Conservation (phyloP, 2,888 invertebrate species). For the Eupelmus urozonus region DNA sequence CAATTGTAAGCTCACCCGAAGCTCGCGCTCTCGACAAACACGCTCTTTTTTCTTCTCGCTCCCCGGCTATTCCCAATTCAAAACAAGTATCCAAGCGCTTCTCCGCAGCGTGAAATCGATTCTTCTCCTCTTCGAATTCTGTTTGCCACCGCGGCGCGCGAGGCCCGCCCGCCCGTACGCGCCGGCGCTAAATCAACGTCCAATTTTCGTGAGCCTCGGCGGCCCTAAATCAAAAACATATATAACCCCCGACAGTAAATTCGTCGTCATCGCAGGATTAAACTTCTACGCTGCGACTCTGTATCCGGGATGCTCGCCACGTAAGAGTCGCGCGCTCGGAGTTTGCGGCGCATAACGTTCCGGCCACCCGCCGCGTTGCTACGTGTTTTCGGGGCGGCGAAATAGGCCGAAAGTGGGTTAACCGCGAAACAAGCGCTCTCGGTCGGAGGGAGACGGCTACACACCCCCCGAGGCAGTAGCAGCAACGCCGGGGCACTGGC, state of each 20-base stretch:
- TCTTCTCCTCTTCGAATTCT: slow-evolving; percentile 35
- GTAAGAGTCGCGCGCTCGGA: slow-evolving; percentile 17
- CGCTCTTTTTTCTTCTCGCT: neutral
- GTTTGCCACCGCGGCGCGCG: slow-evolving; percentile 35
- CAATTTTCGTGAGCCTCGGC: slow-evolving; percentile 40
- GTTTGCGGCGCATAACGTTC: slow-evolving; percentile 28
- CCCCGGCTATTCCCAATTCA: slow-evolving; percentile 34
- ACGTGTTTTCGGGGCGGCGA: slow-evolving; percentile 43
- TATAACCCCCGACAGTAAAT: slow-evolving; percentile 18
- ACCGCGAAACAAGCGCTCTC: slow-evolving; percentile 63
- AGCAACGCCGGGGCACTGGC: too few species aligned
- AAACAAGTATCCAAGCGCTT: slow-evolving; percentile 37
- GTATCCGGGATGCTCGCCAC: slow-evolving; percentile 38
- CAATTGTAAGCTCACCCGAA: neutral
- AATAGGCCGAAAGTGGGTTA: slow-evolving; percentile 64
- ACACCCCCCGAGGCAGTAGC: too few species aligned
- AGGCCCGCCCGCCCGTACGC: neutral
- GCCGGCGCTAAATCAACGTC: slow-evolving; percentile 52
- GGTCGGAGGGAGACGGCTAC: slow-evolving; percentile 40
- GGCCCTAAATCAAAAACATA: slow-evolving; percentile 49
- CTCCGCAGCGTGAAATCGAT: slow-evolving; percentile 46
- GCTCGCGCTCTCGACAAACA: neutral
- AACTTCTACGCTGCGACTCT: slow-evolving; percentile 28
- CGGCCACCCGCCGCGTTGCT: neutral
- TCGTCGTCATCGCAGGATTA: slow-evolving; percentile 25